Evolutionary conservation across 2,888 invertebrate genomes (phyloP).

Genomic region (Conistra vaccinii): DNA sequence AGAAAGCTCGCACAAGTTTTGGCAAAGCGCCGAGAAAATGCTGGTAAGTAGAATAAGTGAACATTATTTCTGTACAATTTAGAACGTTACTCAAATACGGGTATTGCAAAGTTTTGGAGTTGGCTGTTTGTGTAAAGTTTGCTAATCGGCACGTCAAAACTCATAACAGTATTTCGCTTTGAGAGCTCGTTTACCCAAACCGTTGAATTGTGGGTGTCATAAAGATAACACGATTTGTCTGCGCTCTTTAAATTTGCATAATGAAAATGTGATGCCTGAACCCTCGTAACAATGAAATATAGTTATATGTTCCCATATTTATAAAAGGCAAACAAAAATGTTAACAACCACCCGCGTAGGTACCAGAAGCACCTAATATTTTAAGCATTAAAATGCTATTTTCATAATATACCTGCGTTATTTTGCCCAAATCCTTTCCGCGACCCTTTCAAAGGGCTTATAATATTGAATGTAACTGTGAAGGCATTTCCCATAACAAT

Average conservation of each 20-base stretch:
- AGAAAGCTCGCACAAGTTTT: constrained; percentile 41
- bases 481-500: constrained; percentile 49
- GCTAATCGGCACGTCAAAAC: constrained; percentile 54
- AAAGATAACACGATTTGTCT: constrained; percentile 71
- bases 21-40: constrained; percentile 63
- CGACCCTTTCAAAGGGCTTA: constrained; percentile 43
- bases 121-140: constrained; percentile 57
- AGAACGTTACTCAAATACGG: constrained; percentile 62
- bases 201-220: constrained; percentile 64
- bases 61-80: constrained; percentile 57
- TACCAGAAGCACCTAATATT: constrained; percentile 30
- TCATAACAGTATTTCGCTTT: constrained; percentile 58
- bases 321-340: constrained; percentile 22
- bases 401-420: constrained; percentile 43
- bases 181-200: constrained; percentile 56
- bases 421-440: constrained; percentile 40
- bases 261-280: constrained; percentile 53
- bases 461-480: constrained; percentile 47
- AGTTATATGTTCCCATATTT: constrained; percentile 3
- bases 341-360: not conserved
- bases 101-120: constrained; percentile 41
- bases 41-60: constrained; percentile 55
- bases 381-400: constrained; percentile 51
- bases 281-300: constrained; percentile 29
- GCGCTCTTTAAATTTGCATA: constrained; percentile 62